These are phyloP conservation scores for Nannoperca australis DNA, from an alignment of 2,797 vertebrate genomes.

Conservation along the genomic window DNA sequence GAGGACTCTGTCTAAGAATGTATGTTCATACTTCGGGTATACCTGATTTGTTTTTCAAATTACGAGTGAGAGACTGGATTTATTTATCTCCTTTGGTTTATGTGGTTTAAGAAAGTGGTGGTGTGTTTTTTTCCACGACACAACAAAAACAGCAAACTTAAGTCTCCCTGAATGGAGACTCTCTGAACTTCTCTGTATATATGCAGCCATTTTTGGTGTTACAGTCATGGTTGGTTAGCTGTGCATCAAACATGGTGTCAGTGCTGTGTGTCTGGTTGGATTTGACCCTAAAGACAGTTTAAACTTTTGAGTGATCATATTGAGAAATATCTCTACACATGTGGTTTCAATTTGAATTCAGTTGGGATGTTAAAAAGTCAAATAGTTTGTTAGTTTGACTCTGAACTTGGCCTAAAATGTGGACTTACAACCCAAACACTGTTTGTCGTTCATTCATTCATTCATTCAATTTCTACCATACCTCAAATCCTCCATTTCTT, in stretches of 20 bases:
- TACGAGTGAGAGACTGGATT: neutral
- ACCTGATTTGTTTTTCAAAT: conserved; percentile 1
- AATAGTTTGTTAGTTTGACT: neutral
- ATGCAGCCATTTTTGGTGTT: neutral
- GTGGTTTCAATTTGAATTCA: neutral
- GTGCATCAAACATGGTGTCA: neutral
- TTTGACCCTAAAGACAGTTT: neutral
- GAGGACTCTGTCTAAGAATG: neutral
- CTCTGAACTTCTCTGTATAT: neutral
- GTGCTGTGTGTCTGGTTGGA: conserved; percentile 6
- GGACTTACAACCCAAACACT: neutral
- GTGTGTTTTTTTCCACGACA: no score
- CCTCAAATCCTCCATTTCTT: conserved; percentile 42
- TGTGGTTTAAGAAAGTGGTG: neutral
- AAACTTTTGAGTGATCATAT: conserved; percentile 1
- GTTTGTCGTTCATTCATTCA: conserved; percentile 39
- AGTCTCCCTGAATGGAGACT: neutral
- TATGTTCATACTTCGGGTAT: neutral
- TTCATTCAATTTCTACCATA: conserved; percentile 44
- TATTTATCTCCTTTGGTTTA: neutral
- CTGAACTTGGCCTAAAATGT: neutral
- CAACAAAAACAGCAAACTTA: neutral
- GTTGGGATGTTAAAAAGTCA: neutral
- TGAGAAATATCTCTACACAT: neutral
- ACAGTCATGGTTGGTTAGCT: conserved; percentile 3